Conservation (phyloP, 2,113 vertebrate genomes). For the Lontra canadensis region DNA sequence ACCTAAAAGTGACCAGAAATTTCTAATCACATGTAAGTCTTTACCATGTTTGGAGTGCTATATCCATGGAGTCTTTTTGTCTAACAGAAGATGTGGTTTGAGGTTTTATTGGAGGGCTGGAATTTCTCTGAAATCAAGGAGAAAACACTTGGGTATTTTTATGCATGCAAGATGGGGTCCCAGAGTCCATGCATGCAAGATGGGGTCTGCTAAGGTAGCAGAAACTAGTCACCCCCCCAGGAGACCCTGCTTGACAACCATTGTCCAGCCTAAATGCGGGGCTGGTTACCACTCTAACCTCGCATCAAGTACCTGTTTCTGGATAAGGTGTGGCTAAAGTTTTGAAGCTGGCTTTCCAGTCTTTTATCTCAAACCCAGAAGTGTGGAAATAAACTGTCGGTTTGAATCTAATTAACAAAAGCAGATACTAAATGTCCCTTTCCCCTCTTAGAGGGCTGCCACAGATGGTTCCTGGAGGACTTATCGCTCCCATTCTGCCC, state of each 20-base stretch:
- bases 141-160: not conserved
- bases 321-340: not conserved
- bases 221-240: not conserved
- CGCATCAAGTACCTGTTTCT: not conserved
- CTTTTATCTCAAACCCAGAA: not conserved
- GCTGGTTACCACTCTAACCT: not conserved
- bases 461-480: not conserved
- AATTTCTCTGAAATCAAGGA: not conserved
- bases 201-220: not conserved
- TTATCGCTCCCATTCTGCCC: not conserved
- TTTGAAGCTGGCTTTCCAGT: not conserved
- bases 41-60: not conserved
- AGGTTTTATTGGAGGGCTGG: not conserved
- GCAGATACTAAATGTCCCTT: not conserved
- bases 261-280: slow-evolving; percentile 54
- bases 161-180: not conserved
- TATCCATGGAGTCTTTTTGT: not conserved
- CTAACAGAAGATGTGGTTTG: not conserved
- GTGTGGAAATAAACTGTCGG: not conserved
- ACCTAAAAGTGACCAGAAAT: not conserved
- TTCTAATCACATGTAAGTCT: not conserved
- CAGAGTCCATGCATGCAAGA: not conserved
- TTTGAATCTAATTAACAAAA: not conserved
- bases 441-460: not conserved
- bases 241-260: slow-evolving; percentile 48